These are phyloP conservation scores for Onchidella celtica DNA, from an alignment of 2,888 invertebrate genomes.

Conservation along the genomic window DNA sequence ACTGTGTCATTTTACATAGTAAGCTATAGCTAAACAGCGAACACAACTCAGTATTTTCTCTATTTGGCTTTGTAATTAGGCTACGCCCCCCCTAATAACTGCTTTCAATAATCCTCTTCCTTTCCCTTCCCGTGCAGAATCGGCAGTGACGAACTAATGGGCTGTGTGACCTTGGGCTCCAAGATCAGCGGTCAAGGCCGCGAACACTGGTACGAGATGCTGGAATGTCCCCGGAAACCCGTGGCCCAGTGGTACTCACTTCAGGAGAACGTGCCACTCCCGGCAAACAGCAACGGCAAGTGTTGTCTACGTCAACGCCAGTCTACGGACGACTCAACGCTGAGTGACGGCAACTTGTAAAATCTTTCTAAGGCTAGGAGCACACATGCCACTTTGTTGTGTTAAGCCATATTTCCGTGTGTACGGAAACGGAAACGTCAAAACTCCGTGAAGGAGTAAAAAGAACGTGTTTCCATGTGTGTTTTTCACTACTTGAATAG, in stretches of 20 bases:
- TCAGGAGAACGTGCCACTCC: conserved; percentile 83
- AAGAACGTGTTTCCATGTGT: no score
- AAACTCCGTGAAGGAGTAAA: not conserved
- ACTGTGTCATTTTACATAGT: no score
- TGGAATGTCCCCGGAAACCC: conserved; percentile 90
- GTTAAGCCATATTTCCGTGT: not conserved
- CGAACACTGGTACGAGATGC: conserved; percentile 92
- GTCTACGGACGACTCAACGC: conserved; percentile 67
- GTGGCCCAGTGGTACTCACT: conserved; percentile 92
- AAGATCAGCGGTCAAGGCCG: conserved; percentile 88
- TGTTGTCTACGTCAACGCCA: conserved; percentile 68
- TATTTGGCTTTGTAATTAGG: no score
- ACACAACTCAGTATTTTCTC: no score
- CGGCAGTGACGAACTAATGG: conserved; percentile 92
- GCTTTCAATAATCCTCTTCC: no score
- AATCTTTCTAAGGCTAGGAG: no score
- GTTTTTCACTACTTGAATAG: no score
- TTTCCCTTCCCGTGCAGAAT: no score
- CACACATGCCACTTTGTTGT: not conserved
- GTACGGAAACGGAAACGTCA: no score
- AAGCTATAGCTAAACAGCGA: no score
- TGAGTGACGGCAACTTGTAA: conserved; percentile 37
- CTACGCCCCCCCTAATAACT: no score
- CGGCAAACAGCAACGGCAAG: conserved; percentile 62
- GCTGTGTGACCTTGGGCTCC: conserved; percentile 89